Evolutionary conservation across 2,888 invertebrate species (phyloP).

Genomic region (Penaeus monodon): DNA sequence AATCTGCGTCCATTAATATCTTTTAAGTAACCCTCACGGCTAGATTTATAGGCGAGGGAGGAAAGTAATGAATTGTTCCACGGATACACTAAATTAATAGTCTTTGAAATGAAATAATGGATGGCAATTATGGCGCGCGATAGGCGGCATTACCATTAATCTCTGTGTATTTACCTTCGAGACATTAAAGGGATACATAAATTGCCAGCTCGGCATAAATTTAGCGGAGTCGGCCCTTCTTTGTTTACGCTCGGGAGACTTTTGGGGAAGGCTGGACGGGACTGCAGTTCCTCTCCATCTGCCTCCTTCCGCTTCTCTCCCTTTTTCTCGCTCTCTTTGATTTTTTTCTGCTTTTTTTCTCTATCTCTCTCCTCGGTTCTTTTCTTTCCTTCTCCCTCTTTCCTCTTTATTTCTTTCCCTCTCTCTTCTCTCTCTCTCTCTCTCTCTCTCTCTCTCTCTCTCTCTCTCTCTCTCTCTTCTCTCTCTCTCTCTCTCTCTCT

Average conservation of each 20-base stretch:
- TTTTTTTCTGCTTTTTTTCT: background rate
- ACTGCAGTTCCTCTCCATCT: background rate
- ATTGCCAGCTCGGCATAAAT: background rate
- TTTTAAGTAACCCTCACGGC: too few relatives aligned
- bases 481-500: too few relatives aligned
- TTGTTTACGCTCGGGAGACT: too few relatives aligned
- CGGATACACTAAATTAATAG: constrained; percentile 9
- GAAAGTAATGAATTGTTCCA: constrained; percentile 11
- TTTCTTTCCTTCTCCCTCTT: background rate
- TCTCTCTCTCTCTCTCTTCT: background rate
- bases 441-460: background rate
- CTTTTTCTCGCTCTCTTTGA: background rate
- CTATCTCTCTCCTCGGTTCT: background rate
- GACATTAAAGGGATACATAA: constrained; percentile 27
- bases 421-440: too few relatives aligned
- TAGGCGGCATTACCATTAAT: constrained; percentile 24
- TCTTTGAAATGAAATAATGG: constrained; percentile 24
- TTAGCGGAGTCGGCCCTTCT: too few relatives aligned
- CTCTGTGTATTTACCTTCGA: constrained; percentile 26
- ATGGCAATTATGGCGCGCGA: constrained; percentile 23
- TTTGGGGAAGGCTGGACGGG: background rate
- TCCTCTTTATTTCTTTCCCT: background rate
- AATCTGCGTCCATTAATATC: too few relatives aligned
- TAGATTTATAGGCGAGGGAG: background rate
- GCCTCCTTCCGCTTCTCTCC: background rate